These are phyloP conservation scores for Sericinus montela DNA, from an alignment of 2,888 invertebrate species.

Conservation along the genomic window DNA sequence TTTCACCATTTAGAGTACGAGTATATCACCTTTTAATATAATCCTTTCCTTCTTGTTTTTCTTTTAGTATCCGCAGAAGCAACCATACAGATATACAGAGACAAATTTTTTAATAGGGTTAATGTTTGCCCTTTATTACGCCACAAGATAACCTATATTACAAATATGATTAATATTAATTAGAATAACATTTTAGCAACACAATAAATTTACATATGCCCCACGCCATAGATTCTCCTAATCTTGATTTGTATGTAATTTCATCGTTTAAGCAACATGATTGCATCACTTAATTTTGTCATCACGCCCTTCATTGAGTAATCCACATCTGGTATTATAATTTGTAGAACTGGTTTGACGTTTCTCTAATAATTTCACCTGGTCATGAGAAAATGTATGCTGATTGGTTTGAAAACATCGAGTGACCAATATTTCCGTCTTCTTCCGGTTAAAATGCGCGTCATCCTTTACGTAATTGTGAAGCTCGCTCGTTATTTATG, in stretches of 20 bases:
- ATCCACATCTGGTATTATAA: slow-evolving; percentile 41
- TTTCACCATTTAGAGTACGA: too few relatives aligned
- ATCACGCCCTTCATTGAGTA: slow-evolving; percentile 38
- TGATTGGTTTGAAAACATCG: slow-evolving; percentile 36
- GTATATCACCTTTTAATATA: too few relatives aligned
- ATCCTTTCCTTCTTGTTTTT: too few relatives aligned
- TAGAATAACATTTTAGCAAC: slow-evolving; percentile 20
- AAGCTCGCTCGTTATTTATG: slow-evolving; percentile 13
- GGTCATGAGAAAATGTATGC: slow-evolving; percentile 43
- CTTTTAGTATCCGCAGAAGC: too few relatives aligned
- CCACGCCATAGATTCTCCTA: slow-evolving; percentile 25
- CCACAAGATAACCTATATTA: background rate
- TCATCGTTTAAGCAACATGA: slow-evolving; percentile 19
- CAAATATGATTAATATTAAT: slow-evolving; percentile 10
- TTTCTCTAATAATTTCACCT: slow-evolving; percentile 49
- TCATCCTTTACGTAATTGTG: slow-evolving; percentile 30
- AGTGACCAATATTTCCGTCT: slow-evolving; percentile 31
- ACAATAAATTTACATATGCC: slow-evolving; percentile 33
- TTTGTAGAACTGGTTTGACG: slow-evolving; percentile 29
- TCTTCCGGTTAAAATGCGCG: slow-evolving; percentile 27
- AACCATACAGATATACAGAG: too few relatives aligned
- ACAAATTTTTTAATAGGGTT: too few relatives aligned
- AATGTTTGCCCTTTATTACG: background rate
- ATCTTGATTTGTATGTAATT: slow-evolving; percentile 25
- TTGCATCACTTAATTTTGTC: slow-evolving; percentile 30